Evolutionary conservation across 1,140 invertebrate species (phyloP).

Genomic region (Drosophila bocqueti): DNA sequence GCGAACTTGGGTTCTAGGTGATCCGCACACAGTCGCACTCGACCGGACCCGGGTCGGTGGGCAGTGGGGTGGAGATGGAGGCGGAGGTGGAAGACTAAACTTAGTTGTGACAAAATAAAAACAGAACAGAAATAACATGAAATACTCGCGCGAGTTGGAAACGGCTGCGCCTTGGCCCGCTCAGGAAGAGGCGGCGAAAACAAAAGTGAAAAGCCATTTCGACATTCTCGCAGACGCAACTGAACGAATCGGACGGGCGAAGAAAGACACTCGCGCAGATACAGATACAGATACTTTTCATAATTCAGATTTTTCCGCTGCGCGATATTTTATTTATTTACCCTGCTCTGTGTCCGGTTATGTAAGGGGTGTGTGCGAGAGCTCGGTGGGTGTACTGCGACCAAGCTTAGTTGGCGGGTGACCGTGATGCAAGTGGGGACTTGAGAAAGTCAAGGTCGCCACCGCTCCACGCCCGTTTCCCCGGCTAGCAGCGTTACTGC

Average conservation of each 20-base stretch:
- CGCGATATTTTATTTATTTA: slow-evolving; percentile 76
- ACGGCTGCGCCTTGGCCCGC: slow-evolving; percentile 56
- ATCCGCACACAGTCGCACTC: slow-evolving; percentile 28
- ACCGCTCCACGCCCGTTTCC: slow-evolving; percentile 3
- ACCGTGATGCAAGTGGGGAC: slow-evolving; percentile 54
- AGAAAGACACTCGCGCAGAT: slow-evolving; percentile 35
- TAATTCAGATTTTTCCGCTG: slow-evolving; percentile 70
- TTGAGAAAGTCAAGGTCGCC: slow-evolving; percentile 75
- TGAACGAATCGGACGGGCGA: slow-evolving; percentile 64
- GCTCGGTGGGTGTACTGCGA: slow-evolving; percentile 25
- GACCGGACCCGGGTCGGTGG: neutral
- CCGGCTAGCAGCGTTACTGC: slow-evolving; percentile 39
- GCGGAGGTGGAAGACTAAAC: slow-evolving; percentile 35
- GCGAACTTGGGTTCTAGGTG: slow-evolving; percentile 24
- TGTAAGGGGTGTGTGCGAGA: slow-evolving; percentile 56
- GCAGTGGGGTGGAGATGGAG: slow-evolving; percentile 15
- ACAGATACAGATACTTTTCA: slow-evolving; percentile 69
- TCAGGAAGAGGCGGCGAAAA: slow-evolving; percentile 65
- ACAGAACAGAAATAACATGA: slow-evolving; percentile 51
- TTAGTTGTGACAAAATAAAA: slow-evolving; percentile 58
- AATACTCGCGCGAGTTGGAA: slow-evolving; percentile 44
- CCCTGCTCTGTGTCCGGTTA: slow-evolving; percentile 55
- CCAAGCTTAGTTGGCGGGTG: slow-evolving; percentile 21
- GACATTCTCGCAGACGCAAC: slow-evolving; percentile 70
- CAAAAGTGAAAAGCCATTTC: slow-evolving; percentile 61